These are phyloP conservation scores for Petromus typicus DNA, from an alignment of 2,113 vertebrate species.

Conservation along the genomic window DNA sequence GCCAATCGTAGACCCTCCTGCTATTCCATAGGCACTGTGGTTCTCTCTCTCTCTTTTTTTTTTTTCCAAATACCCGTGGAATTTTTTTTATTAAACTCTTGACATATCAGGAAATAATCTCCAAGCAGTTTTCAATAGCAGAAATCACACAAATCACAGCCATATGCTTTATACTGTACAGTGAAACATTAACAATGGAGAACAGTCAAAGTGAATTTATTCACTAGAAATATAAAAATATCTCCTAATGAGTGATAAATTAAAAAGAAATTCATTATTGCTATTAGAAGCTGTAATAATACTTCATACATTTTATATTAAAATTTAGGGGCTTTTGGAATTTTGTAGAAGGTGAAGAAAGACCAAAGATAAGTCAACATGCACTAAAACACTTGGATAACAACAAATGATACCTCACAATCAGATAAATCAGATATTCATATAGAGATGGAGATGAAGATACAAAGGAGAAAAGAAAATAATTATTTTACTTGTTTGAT, in stretches of 20 bases:
- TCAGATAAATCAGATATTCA: not conserved
- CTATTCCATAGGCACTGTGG: not conserved
- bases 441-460: not conserved
- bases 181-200: slow-evolving; percentile 47
- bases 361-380: not conserved
- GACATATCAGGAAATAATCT: slow-evolving; percentile 11
- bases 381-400: not conserved
- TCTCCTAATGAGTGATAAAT: slow-evolving; percentile 16
- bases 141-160: slow-evolving; percentile 20
- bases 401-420: not conserved
- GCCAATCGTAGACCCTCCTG: not conserved
- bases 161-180: not conserved
- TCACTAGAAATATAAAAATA: not conserved
- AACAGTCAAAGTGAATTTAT: slow-evolving; percentile 49
- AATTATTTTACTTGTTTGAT: not conserved
- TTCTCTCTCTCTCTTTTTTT: no score
- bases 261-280: no score
- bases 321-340: not conserved
- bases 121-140: slow-evolving; percentile 32
- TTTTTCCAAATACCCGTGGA: not conserved
- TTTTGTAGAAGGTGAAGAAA: slow-evolving; percentile 28
- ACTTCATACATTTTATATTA: not conserved
- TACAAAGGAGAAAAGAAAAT: slow-evolving; percentile 27
- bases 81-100: not conserved
- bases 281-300: not conserved